Evolutionary conservation across 2,797 vertebrate species (phyloP), one percentile per base, ranked within the genome.

Genomic region (Lagodon rhomboides): DNA sequence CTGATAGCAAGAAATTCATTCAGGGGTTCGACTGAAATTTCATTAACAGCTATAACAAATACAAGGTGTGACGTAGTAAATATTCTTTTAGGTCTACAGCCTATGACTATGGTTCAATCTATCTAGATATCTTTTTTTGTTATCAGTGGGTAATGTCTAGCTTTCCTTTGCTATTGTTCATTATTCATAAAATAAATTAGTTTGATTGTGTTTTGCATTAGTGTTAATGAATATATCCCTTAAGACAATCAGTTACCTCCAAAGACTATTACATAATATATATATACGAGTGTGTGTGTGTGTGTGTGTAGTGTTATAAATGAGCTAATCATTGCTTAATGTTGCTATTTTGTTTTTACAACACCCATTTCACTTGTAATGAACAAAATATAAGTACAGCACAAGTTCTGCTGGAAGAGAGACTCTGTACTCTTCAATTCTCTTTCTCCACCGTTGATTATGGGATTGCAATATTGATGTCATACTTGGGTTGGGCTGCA

Each of bases 401-500:
- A 44, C 12, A 41, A 46, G 18, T n/a, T 51, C 27, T 43, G 59
- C 53, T 16, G 22, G 3, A 41, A 15, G 30, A 74, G 17, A 72
- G 20, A 44, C 25, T 12, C n/a, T 60, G 20, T 15, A 17, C n/a
- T 38, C 20, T 51, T 3, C 11, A 25, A 18, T 51, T 59, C 30
- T 13, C 22, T 53, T 34, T 55, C 13, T 51, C 13, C 51, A 60
- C 0, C 25, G 68, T 1, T 79, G 30, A 72, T 75, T 4, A 61
- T 1, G n/a, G 22, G 43, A 38, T 17, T 12, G 34, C 2, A 59
- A 15, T 44, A 43, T 6, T 16, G 25, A 47, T 70, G 55, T 82
- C 96, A 94, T 94, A 99, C 98, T 98, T 44, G 97, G 98, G 91
- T 98, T 99, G 83, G 98, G 98, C 93, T 99, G 98, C 65, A 99